Evolutionary conservation across 2,888 invertebrate genomes (phyloP).

Genomic region (Diabrotica balteata): DNA sequence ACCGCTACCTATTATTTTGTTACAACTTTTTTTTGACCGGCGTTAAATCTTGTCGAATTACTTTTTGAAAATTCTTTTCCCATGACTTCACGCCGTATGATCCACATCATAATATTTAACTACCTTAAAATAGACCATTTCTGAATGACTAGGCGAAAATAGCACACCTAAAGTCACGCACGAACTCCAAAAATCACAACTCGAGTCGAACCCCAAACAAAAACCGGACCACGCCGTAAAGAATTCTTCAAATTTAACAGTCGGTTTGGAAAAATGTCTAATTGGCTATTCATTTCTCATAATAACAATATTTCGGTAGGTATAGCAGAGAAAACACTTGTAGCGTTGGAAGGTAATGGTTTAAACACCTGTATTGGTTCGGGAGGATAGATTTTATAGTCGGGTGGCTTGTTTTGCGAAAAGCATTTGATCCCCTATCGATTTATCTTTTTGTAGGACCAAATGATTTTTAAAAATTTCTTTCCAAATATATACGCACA

Average conservation of each 20-base stretch:
- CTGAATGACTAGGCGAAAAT: slow-evolving; percentile 1
- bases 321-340: slow-evolving; percentile 38
- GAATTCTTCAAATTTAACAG: slow-evolving; percentile 1
- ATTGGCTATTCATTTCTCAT: slow-evolving; percentile 40
- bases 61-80: too few species aligned
- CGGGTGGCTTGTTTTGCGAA: background rate
- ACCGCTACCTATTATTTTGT: too few species aligned
- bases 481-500: too few species aligned
- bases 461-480: too few species aligned
- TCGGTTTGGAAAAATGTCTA: slow-evolving; percentile 22
- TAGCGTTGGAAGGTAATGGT: slow-evolving; percentile 45
- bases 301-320: slow-evolving; percentile 35
- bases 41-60: too few species aligned
- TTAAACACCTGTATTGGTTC: slow-evolving; percentile 50
- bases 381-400: slow-evolving; percentile 11
- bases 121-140: slow-evolving; percentile 6
- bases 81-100: background rate
- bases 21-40: too few species aligned
- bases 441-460: too few species aligned
- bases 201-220: background rate
- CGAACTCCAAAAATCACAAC: slow-evolving; percentile 4
- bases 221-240: slow-evolving; percentile 3
- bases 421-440: too few species aligned
- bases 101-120: slow-evolving; percentile 3
- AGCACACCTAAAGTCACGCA: slow-evolving; percentile 9